Evolutionary conservation across 2,113 vertebrate species (phyloP).

Genomic region (Silurus meridionalis): DNA sequence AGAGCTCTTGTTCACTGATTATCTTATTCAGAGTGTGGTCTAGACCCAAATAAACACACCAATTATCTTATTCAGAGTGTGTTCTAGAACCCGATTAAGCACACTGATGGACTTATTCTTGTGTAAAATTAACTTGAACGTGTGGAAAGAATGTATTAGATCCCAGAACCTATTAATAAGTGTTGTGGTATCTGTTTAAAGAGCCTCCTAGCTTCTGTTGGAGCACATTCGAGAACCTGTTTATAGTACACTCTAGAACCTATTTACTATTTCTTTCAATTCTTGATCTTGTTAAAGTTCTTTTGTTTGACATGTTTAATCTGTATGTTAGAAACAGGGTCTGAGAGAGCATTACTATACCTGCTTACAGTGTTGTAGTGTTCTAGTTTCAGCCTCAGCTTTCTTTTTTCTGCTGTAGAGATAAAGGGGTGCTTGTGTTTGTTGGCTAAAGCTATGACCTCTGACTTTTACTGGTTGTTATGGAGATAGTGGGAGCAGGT

Average conservation of each 20-base stretch:
- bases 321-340: background rate
- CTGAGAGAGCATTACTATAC: background rate
- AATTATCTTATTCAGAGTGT: too few species aligned
- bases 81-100: background rate
- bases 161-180: background rate
- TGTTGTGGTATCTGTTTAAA: background rate
- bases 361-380: background rate
- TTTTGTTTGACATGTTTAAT: background rate
- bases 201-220: background rate
- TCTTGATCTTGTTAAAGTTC: background rate
- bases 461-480: constrained; percentile 27
- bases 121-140: background rate
- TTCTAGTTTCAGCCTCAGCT: background rate
- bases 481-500: constrained; percentile 38
- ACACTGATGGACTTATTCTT: background rate
- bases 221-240: background rate
- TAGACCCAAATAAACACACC: background rate
- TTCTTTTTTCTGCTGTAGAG: background rate
- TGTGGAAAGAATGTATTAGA: background rate
- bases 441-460: constrained; percentile 39
- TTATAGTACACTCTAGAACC: background rate
- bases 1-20: background rate
- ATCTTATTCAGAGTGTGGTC: background rate
- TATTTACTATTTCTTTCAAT: background rate
- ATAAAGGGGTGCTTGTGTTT: background rate